Evolutionary conservation across 2,888 invertebrate species (phyloP).

Genomic region (Chrysodeixis includens): DNA sequence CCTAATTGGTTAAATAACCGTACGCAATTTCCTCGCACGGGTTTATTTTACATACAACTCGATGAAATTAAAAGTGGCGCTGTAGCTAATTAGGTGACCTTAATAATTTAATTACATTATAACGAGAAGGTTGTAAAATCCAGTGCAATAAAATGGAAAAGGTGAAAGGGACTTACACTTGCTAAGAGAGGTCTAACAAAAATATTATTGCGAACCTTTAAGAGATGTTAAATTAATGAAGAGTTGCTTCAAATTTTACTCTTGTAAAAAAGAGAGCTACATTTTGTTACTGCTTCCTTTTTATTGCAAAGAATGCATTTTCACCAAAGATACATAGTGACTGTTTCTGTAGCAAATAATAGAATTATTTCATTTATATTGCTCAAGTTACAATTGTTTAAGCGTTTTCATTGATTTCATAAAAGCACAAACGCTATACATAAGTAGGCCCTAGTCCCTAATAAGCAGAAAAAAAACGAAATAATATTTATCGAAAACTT

Average conservation of each 20-base stretch:
- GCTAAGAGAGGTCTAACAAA: neutral
- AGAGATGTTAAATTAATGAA: neutral
- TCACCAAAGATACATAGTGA: no score
- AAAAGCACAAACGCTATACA: no score
- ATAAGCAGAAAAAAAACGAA: no score
- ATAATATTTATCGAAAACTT: neutral
- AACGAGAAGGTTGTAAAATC: neutral
- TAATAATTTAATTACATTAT: constrained; percentile 1
- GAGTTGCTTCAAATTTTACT: neutral
- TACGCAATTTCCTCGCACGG: neutral
- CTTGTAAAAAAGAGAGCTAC: neutral
- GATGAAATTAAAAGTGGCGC: neutral
- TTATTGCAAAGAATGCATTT: no score
- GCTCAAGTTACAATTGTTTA: no score
- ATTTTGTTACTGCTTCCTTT: neutral
- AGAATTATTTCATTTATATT: no score
- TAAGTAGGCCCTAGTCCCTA: no score
- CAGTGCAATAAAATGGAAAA: neutral
- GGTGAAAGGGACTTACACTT: neutral
- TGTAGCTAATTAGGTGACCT: neutral
- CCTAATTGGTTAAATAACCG: neutral
- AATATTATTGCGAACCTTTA: neutral
- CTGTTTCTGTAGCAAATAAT: no score
- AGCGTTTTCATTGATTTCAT: no score
- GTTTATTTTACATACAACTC: neutral